These are phyloP conservation scores for Cynopterus sphinx DNA, from an alignment of 2,797 vertebrate species.

Conservation along the genomic window DNA sequence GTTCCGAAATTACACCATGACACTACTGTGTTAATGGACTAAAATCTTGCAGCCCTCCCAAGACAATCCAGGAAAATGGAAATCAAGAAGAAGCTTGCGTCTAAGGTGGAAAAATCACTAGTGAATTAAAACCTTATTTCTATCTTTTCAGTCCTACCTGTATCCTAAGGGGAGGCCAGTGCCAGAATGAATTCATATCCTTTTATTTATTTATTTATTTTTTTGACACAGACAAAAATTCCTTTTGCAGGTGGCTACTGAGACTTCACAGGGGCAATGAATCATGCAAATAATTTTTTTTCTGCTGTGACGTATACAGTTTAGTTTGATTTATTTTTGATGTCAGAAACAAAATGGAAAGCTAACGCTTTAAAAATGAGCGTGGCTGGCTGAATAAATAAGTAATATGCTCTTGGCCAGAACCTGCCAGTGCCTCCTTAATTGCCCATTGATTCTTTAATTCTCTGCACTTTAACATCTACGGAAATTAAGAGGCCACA, in stretches of 20 bases:
- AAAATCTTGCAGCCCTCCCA: conserved; percentile 43
- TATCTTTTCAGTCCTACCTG: conserved; percentile 62
- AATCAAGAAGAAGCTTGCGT: conserved; percentile 54
- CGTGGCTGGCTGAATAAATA: conserved; percentile 78
- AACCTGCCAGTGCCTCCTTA: conserved; percentile 72
- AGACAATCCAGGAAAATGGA: conserved; percentile 52
- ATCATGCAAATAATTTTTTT: conserved; percentile 72
- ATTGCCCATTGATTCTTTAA: conserved; percentile 81
- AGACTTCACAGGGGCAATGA: conserved; percentile 56
- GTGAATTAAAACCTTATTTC: conserved; percentile 66
- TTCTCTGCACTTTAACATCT: conserved; percentile 77
- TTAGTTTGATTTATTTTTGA: conserved; percentile 80
- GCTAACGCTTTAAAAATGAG: conserved; percentile 79
- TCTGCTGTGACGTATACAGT: conserved; percentile 62
- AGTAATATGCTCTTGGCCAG: conserved; percentile 77
- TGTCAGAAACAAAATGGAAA: conserved; percentile 78
- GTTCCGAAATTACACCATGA: conserved; percentile 36
- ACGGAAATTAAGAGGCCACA: conserved; percentile 74
- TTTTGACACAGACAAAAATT: conserved; percentile 64
- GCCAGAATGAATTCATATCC: conserved; percentile 27
- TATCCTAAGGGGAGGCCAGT: conserved; percentile 59
- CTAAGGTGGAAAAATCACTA: conserved; percentile 11
- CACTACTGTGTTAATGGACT: conserved; percentile 47
- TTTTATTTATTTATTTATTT: conserved; percentile 10
- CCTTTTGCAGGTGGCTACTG: conserved; percentile 66